Conservation (phyloP, 2,113 vertebrate species). For the Syngnathus floridae region DNA sequence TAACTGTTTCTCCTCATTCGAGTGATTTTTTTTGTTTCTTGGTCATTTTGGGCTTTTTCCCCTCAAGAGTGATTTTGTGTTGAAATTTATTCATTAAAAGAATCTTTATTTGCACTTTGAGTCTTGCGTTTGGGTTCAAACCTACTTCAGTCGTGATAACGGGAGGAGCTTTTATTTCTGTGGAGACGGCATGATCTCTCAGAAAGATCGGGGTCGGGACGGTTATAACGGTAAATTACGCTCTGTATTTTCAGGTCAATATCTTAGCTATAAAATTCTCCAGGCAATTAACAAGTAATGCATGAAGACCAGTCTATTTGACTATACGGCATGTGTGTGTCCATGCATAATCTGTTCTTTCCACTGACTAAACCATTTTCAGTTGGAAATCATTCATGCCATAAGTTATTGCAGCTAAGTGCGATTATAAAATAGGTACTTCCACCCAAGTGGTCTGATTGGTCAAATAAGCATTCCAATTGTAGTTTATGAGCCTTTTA, state of each 20-base stretch:
- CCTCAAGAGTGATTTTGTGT: no score
- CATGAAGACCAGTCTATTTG: slow-evolving; percentile 35
- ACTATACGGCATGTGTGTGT: slow-evolving; percentile 5
- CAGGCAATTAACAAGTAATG: slow-evolving; percentile 52
- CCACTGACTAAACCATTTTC: slow-evolving; percentile 50
- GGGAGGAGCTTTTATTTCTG: slow-evolving; percentile 26
- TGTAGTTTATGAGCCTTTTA: slow-evolving; percentile 65
- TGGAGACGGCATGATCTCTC: slow-evolving; percentile 13
- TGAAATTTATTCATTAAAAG: no score
- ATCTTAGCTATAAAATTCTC: slow-evolving; percentile 47
- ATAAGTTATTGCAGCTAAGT: slow-evolving; percentile 70
- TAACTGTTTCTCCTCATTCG: no score
- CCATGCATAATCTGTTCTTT: slow-evolving; percentile 34
- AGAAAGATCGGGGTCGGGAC: slow-evolving; percentile 6
- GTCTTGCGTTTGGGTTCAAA: no score
- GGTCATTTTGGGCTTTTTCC: no score
- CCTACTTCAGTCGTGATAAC: no score
- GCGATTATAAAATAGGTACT: slow-evolving; percentile 64
- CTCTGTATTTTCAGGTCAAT: slow-evolving; percentile 40
- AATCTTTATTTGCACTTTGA: no score
- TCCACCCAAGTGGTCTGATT: slow-evolving; percentile 64
- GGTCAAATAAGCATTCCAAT: slow-evolving; percentile 68
- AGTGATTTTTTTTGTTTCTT: no score
- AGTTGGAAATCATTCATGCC: slow-evolving; percentile 64
- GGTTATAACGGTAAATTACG: slow-evolving; percentile 34